A percentile compares a stretch with the other conserved stretches of the same genome.
phyloP scores from a whole-genome alignment of 2,888 invertebrate species.

The Ormyrus rosae region DNA sequence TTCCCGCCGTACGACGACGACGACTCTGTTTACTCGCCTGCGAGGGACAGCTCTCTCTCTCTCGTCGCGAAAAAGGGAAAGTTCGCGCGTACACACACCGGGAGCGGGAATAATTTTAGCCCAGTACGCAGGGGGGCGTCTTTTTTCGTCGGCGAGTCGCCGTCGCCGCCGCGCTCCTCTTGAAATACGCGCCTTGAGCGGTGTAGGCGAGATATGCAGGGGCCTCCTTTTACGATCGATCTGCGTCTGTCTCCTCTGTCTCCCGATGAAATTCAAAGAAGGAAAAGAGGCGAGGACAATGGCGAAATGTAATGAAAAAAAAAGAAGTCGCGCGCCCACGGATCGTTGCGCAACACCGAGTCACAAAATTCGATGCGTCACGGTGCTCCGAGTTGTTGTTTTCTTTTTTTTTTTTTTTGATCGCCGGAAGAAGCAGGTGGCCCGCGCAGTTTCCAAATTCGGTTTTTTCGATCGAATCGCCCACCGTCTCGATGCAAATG shows the following conservation, averaged over 20 bases:
- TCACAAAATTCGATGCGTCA: not conserved
- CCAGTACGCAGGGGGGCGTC: no score
- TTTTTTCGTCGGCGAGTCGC: no score
- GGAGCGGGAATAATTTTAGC: no score
- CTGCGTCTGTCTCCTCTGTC: not conserved
- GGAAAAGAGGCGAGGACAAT: constrained; percentile 14
- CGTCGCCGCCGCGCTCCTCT: no score
- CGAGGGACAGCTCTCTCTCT: no score
- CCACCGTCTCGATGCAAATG: no score
- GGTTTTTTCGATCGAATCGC: not conserved
- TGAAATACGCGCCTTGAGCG: no score
- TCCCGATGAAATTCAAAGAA: constrained; percentile 9
- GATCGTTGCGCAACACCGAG: not conserved
- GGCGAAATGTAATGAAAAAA: not conserved
- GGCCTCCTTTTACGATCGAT: not conserved
- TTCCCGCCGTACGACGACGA: not conserved
- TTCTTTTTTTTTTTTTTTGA: not conserved
- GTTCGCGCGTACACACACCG: no score
- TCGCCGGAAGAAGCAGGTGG: not conserved
- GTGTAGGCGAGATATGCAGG: no score
- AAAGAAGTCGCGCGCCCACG: not conserved
- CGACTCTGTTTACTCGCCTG: no score
- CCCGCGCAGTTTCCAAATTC: not conserved
- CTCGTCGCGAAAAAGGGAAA: no score
- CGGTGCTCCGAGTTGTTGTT: not conserved